Base-by-base conservation (phyloP, 2,113 vertebrate genomes). In the Apteryx owenii region DNA sequence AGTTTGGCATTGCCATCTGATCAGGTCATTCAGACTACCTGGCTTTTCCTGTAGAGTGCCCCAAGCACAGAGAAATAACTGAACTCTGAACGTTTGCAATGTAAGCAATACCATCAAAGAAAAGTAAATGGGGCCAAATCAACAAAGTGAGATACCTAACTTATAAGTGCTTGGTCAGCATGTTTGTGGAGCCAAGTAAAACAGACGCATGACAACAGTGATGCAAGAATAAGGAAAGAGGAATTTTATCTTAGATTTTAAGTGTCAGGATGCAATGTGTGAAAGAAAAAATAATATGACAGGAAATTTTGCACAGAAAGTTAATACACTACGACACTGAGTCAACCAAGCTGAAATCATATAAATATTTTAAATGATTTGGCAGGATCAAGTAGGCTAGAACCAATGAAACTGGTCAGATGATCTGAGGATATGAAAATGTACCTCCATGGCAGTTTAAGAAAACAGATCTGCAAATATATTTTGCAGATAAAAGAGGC, bases 401-500 rank as follows among this genome's bases (percentile, higher is more conserved):
- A 11, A 78, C 10, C 9, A 28, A 20, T 19, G 38, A 78, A 86
- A 76, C 0, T 0, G 9, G 22, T 46, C 18, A 68, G 48, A 54
- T 64, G 26, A 86, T 46, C 10, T 17, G 28, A 70, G 28, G 23
- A 72, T 89, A 21, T 64, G 71, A 50, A 82, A 58, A 73, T n/a
- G 16, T 17, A 29, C 36, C 81, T 95, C 28, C 38, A 48, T 10
- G 21, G 38, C 25, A 69, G 11, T 29, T 82, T 79, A 50, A 70
- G 25, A 65, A 85, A 91, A 64, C 5, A 85, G 23, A 73, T 12
- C 23, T 50, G 38, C 16, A 89, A 84, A 78, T 48, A 28, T 28
- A 44, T 68, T 90, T 92, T 90, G 36, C 21, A 81, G 33, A 68
- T 51, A 9, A 86, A 86, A 81, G n/a, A 84, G 33, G 14, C 23